phyloP scores from a whole-genome alignment of 2,113 vertebrate genomes.

The Chaenocephalus aceratus region DNA sequence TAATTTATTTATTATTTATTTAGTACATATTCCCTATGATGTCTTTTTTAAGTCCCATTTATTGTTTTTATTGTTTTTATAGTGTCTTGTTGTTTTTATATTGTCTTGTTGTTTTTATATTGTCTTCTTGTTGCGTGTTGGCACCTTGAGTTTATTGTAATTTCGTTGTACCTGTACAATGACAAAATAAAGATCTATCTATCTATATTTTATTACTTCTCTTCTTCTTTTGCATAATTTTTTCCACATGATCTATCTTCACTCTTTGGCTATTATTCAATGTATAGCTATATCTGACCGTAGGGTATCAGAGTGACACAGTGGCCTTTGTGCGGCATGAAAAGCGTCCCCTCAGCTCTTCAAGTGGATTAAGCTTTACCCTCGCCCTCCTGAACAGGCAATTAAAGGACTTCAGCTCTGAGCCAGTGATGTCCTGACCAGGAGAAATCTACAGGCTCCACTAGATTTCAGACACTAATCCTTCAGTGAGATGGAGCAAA shows the following conservation, averaged over 20 bases:
- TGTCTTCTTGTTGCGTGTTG: too few relatives aligned
- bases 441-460: constrained; percentile 28
- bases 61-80: too few relatives aligned
- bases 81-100: too few relatives aligned
- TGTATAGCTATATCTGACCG: neutral
- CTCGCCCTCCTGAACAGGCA: constrained; percentile 1
- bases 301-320: neutral
- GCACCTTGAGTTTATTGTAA: too few relatives aligned
- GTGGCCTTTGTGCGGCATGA: constrained; percentile 7
- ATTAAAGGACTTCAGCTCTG: constrained; percentile 41
- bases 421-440: constrained; percentile 25
- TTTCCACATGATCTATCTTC: neutral
- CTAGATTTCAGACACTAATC: constrained; percentile 39
- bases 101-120: too few relatives aligned
- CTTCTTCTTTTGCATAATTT: neutral
- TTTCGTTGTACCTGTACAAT: too few relatives aligned
- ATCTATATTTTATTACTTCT: neutral
- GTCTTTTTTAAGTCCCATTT: too few relatives aligned
- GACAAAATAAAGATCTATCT: too few relatives aligned
- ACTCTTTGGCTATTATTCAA: neutral
- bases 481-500: neutral
- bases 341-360: constrained; percentile 24
- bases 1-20: too few relatives aligned
- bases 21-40: too few relatives aligned
- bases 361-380: constrained; percentile 42